Percentiles rank a stretch among this genome's conserved stretches.
These are phyloP conservation scores for Periparus ater DNA, from an alignment of 2,797 vertebrate species.

Conservation along the genomic window DNA sequence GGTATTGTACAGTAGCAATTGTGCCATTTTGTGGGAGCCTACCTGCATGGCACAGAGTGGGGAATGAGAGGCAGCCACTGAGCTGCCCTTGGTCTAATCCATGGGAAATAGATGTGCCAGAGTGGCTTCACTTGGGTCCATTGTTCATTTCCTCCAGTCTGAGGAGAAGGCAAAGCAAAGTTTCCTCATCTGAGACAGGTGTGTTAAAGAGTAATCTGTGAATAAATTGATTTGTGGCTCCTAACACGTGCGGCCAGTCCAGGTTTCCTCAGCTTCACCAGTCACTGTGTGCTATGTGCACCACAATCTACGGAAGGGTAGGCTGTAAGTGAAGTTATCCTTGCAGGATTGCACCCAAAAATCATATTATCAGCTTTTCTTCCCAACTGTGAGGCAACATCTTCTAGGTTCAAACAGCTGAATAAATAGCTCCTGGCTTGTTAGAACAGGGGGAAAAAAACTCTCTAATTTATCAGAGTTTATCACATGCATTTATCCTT, in stretches of 20 bases:
- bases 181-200: not conserved
- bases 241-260: not conserved
- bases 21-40: constrained; percentile 1
- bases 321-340: not conserved
- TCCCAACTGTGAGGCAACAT: not conserved
- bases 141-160: not conserved
- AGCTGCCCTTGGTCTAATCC: not conserved
- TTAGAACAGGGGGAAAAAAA: not conserved
- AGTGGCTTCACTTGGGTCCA: not conserved
- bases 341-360: not conserved
- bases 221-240: not conserved
- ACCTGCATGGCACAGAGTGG: not conserved
- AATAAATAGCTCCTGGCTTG: constrained; percentile 46
- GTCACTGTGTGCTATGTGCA: not conserved
- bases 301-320: not conserved
- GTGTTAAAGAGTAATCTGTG: not conserved
- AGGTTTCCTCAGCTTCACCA: not conserved
- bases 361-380: not conserved
- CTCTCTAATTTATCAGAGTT: not conserved
- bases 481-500: not conserved
- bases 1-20: constrained; percentile 3
- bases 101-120: not conserved
- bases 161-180: not conserved
- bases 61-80: not conserved
- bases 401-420: constrained; percentile 26